phyloP scores from a whole-genome alignment of 2,888 invertebrate species.

The Lithophane socia region DNA sequence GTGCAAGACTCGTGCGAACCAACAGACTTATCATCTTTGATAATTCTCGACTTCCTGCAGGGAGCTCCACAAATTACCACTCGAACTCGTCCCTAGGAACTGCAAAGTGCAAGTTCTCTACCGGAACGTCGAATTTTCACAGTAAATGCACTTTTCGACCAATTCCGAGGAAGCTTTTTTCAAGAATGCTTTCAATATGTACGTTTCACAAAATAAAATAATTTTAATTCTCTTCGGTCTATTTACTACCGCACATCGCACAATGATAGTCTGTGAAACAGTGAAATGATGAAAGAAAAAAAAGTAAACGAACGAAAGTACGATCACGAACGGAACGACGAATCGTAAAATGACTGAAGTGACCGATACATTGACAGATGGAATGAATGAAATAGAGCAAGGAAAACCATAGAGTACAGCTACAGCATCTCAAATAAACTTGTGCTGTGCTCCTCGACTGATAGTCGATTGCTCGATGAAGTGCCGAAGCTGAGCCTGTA shows the following conservation, averaged over 20 bases:
- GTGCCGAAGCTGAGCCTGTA: no score
- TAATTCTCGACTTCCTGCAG: conserved; percentile 70
- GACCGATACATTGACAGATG: neutral
- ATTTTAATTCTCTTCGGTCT: conserved; percentile 36
- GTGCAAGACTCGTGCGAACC: conserved; percentile 74
- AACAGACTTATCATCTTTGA: conserved; percentile 78
- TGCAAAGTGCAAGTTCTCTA: conserved; percentile 8
- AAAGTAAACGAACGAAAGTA: neutral
- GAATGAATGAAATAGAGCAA: neutral
- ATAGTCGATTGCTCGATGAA: no score
- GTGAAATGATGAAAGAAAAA: conserved; percentile 14
- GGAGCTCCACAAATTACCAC: conserved; percentile 63
- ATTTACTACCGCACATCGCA: conserved; percentile 23
- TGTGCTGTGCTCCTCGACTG: no score
- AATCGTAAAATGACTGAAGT: neutral
- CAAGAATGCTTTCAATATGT: neutral
- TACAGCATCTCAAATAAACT: no score
- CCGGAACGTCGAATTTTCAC: conserved; percentile 25
- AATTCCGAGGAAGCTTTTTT: conserved; percentile 4
- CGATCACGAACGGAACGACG: conserved; percentile 2
- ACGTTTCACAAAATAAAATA: conserved; percentile 16
- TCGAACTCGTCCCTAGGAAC: conserved; percentile 25
- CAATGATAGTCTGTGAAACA: conserved; percentile 10
- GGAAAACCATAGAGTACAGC: no score
- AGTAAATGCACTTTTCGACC: conserved; percentile 18